Evolutionary conservation across 2,888 invertebrate species (phyloP).

Genomic region (Lasioglossum leucozonium): DNA sequence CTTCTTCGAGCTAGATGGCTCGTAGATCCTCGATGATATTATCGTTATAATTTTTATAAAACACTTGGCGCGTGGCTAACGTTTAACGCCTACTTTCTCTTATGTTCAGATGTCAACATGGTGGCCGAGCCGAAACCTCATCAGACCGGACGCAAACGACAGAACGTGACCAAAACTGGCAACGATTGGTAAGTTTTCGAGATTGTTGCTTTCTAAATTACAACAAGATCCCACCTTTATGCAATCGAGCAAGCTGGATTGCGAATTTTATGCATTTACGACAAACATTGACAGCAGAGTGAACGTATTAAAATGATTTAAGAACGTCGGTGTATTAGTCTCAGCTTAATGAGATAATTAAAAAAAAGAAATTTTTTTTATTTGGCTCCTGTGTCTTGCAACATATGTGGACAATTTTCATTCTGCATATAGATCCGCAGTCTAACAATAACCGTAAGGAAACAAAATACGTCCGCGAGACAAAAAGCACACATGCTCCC

Average conservation of each 20-base stretch:
- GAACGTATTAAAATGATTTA: too few relatives aligned
- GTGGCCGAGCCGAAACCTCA: conserved; percentile 91
- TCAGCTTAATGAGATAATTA: too few relatives aligned
- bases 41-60: too few relatives aligned
- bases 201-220: too few relatives aligned
- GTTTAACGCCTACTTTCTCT: neutral
- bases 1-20: neutral
- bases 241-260: neutral
- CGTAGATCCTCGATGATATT: too few relatives aligned
- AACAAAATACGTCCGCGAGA: neutral
- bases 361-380: too few relatives aligned
- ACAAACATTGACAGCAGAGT: too few relatives aligned
- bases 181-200: conserved; percentile 87
- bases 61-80: neutral
- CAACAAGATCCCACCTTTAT: neutral
- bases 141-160: conserved; percentile 89
- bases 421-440: too few relatives aligned
- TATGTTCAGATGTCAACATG: conserved; percentile 89
- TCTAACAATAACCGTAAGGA: neutral
- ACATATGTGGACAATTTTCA: too few relatives aligned
- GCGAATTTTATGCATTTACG: too few relatives aligned
- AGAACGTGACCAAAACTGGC: conserved; percentile 88
- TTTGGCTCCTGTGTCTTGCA: too few relatives aligned
- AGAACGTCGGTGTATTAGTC: too few relatives aligned
- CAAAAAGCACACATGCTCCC: neutral